phyloP scores from a whole-genome alignment of 2,113 vertebrate genomes.

The Caranx ignobilis region DNA sequence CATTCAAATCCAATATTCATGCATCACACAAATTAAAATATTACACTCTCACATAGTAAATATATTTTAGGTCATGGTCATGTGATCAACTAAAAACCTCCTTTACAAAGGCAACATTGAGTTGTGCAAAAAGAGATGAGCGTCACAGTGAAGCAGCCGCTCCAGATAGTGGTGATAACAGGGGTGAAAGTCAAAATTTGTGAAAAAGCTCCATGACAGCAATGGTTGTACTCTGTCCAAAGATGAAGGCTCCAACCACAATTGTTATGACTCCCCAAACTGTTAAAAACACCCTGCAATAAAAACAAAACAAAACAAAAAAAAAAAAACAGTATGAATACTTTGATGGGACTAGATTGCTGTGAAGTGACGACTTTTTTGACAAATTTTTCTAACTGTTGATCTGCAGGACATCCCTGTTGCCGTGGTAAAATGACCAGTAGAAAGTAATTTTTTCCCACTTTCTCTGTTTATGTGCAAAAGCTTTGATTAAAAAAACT shows the following conservation, averaged over 20 bases:
- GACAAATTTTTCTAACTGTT: no score
- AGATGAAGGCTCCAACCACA: slow-evolving; percentile 89
- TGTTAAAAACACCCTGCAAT: slow-evolving; percentile 84
- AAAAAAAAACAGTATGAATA: neutral
- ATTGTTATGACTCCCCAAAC: slow-evolving; percentile 87
- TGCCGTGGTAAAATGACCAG: no score
- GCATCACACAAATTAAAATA: slow-evolving; percentile 29
- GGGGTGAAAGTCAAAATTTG: slow-evolving; percentile 67
- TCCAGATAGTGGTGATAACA: neutral
- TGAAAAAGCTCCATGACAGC: slow-evolving; percentile 86
- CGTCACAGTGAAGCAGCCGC: slow-evolving; percentile 16
- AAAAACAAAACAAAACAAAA: neutral
- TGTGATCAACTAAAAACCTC: slow-evolving; percentile 36
- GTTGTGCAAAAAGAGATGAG: slow-evolving; percentile 40
- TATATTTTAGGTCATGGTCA: slow-evolving; percentile 7
- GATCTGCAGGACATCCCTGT: no score
- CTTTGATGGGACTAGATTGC: neutral
- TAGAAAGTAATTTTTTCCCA: no score
- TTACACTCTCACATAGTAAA: slow-evolving; percentile 12
- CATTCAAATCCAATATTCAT: slow-evolving; percentile 12
- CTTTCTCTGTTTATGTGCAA: no score
- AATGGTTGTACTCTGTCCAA: slow-evolving; percentile 90
- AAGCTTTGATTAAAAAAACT: no score
- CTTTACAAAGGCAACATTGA: slow-evolving; percentile 27
- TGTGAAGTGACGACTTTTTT: no score